Base-by-base conservation (phyloP, 2,113 vertebrate genomes). In the Beaufortia kweichowensis region DNA sequence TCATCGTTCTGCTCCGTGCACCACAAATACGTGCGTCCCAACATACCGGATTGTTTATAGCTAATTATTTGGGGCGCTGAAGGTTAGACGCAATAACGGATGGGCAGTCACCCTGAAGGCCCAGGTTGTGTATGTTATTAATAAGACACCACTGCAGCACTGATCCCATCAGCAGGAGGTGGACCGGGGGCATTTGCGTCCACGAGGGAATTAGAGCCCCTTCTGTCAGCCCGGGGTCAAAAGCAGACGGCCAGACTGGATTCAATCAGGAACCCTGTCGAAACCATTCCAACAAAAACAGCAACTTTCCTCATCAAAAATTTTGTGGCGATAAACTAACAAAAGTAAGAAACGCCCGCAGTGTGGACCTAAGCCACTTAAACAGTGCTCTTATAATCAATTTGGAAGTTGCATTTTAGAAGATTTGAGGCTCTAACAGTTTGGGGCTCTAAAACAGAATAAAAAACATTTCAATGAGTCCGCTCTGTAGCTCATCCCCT, bases 141-240 rank as follows among this genome's bases (percentile, higher is more conserved):
- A 74, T 80, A 56, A 68, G 76, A 81, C 68, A 72, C 55, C 69
- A 65, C 55, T 21, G 5, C 55, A 63, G 60, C 48, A n/a, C 56
- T 83, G 77, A 83, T 77, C 79, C 75, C 77, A 83, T 81, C 81
- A 83, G 74, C 26, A 41, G n/a, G 65, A 63, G 70, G 74, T 26
- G 53, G 72, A 24, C 56, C 28, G 12, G 75, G 76, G 79, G 80
- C 65, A 75, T 26, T 35, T 19, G 24, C 31, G 12, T 70, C 78
- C 43, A 1, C 26, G 1, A 28, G 33, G 73, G 57, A 76, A 80
- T 53, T 64, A 75, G 69, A 57, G 43, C 50, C 48, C 26, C 85
- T 85, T 81, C 80, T 64, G 83, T 80, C 77, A 86, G 86, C 74
- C 59, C 79, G 74, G 80, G 85, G 85, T 77, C 57, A 77, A 33